These are phyloP conservation scores for Podarcis siculus DNA, from an alignment of 2,797 vertebrate genomes.

Conservation along the genomic window DNA sequence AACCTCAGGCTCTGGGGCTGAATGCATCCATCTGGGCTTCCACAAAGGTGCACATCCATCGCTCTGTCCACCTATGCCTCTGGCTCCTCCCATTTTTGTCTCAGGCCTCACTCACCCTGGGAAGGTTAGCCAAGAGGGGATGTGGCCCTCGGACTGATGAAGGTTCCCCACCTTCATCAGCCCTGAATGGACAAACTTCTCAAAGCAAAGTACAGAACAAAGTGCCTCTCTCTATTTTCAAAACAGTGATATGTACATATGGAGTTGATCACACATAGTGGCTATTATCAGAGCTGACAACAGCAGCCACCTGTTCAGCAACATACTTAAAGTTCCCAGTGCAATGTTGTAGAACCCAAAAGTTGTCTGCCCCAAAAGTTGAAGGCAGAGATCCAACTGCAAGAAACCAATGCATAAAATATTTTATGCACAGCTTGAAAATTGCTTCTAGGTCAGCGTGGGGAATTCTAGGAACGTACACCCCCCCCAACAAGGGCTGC, in stretches of 20 bases:
- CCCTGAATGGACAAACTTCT: background rate
- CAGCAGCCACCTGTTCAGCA: background rate
- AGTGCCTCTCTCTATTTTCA: background rate
- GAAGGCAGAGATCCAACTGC: background rate
- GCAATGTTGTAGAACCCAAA: too few species aligned
- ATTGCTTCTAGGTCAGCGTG: background rate
- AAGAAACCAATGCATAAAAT: background rate
- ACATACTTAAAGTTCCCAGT: background rate
- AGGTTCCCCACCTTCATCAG: too few species aligned
- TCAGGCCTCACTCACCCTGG: too few species aligned
- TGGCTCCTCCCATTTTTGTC: too few species aligned
- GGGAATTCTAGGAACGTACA: background rate
- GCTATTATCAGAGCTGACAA: background rate
- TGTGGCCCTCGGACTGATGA: too few species aligned
- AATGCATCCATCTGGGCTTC: too few species aligned
- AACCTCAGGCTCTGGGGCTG: background rate
- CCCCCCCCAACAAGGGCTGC: background rate
- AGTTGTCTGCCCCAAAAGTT: background rate
- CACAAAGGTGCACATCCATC: too few species aligned
- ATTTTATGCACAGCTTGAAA: background rate
- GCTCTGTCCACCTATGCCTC: too few species aligned
- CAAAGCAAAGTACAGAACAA: background rate
- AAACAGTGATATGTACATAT: background rate
- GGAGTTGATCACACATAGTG: background rate
- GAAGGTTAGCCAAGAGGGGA: too few species aligned